Conservation (phyloP, 2,797 vertebrate genomes). For the Notolepis coatsorum region DNA sequence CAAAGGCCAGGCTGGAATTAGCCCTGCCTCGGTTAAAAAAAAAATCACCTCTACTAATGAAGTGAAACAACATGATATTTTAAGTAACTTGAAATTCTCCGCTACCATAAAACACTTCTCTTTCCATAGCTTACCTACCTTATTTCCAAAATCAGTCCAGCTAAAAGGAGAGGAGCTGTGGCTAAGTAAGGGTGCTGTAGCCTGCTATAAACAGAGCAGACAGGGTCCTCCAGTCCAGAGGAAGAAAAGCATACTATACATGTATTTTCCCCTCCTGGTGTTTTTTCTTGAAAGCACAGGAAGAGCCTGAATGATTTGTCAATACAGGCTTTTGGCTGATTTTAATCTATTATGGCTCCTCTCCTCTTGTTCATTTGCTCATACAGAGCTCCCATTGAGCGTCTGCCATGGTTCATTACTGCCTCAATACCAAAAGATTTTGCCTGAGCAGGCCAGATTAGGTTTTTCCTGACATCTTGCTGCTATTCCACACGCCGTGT, state of each 20-base stretch:
- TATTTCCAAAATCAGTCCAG: no score
- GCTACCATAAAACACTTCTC: conserved; percentile 20
- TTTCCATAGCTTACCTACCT: conserved; percentile 1
- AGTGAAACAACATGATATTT: conserved; percentile 46
- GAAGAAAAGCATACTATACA: conserved; percentile 24
- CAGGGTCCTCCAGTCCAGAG: conserved; percentile 19
- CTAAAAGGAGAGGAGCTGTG: conserved; percentile 4
- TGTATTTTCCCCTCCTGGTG: conserved; percentile 47
- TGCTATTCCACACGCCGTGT: conserved; percentile 25
- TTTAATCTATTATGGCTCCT: conserved; percentile 67
- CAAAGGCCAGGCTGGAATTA: conserved; percentile 82
- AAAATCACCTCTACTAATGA: conserved; percentile 74
- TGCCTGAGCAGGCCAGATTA: conserved; percentile 34
- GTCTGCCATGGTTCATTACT: conserved; percentile 68
- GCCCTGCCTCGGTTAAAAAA: conserved; percentile 68
- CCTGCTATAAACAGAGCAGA: conserved; percentile 11
- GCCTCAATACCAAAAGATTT: conserved; percentile 43
- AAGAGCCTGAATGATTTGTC: conserved; percentile 51
- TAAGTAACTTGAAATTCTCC: conserved; percentile 27
- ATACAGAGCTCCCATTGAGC: conserved; percentile 69
- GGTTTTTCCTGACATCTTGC: conserved; percentile 33
- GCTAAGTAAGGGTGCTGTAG: conserved; percentile 13
- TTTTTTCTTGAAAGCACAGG: conserved; percentile 42
- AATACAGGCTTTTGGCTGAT: conserved; percentile 66
- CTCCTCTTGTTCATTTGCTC: conserved; percentile 71